Percentiles rank a stretch among this genome's conserved stretches.
Evolutionary conservation across 2,888 invertebrate genomes (phyloP).

Genomic region (Cryptophagus acutangulus): DNA sequence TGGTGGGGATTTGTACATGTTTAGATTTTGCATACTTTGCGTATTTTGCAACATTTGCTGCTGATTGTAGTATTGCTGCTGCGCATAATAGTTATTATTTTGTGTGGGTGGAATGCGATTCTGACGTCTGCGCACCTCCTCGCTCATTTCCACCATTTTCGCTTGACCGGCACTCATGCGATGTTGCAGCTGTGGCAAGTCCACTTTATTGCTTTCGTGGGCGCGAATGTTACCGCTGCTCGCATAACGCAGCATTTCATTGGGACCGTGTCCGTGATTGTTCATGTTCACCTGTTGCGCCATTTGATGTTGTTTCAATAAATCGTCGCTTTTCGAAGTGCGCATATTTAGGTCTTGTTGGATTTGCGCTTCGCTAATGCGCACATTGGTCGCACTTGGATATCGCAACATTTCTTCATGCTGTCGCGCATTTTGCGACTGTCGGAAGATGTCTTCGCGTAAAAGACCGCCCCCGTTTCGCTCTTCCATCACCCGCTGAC

Average conservation of each 20-base stretch:
- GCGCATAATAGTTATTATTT: conserved; percentile 33
- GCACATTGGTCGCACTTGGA: conserved; percentile 39
- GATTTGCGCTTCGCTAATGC: conserved; percentile 37
- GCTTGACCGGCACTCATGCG: conserved; percentile 49
- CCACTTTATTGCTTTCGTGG: conserved; percentile 37
- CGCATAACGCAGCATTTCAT: conserved; percentile 37
- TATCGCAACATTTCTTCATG: conserved; percentile 43
- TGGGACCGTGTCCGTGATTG: background rate
- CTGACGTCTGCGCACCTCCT: conserved; percentile 66
- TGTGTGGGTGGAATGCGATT: conserved; percentile 43
- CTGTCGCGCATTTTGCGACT: conserved; percentile 37
- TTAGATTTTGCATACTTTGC: conserved; percentile 44
- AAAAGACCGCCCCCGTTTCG: conserved; percentile 33
- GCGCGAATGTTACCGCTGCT: conserved; percentile 45
- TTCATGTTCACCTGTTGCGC: conserved; percentile 31
- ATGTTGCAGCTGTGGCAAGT: conserved; percentile 34
- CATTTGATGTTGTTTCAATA: conserved; percentile 39
- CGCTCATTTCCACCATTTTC: conserved; percentile 73
- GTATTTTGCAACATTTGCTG: conserved; percentile 39
- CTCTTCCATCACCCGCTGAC: conserved; percentile 27
- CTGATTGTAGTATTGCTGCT: conserved; percentile 26
- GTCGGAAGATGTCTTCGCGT: conserved; percentile 43
- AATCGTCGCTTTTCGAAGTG: conserved; percentile 44
- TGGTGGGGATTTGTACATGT: conserved; percentile 50
- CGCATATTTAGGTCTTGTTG: conserved; percentile 40